Conservation (phyloP, 2,888 invertebrate species). For the Hipparchia sbordonii region DNA sequence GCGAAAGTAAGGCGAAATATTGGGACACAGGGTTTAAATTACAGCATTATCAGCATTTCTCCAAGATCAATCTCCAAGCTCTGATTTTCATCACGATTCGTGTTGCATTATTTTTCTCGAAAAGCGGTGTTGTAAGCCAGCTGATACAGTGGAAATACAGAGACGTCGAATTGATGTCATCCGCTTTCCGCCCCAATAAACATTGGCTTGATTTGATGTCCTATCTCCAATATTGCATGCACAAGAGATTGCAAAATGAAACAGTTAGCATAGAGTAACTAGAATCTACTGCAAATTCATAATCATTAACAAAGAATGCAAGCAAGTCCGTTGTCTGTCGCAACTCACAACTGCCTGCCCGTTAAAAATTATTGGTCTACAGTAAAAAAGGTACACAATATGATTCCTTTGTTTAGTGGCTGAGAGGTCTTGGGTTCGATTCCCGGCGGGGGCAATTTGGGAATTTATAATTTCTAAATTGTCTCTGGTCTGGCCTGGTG, state of each 20-base stretch:
- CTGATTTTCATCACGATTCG: background rate
- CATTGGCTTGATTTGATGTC: slow-evolving; percentile 3
- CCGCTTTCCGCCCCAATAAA: slow-evolving; percentile 9
- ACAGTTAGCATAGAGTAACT: too few species aligned
- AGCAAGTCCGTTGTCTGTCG: too few species aligned
- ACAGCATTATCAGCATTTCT: background rate
- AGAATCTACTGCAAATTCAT: too few species aligned
- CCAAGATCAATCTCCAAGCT: background rate
- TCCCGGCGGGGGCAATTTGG: too few species aligned
- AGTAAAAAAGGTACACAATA: too few species aligned
- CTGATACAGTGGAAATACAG: background rate
- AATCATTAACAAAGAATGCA: too few species aligned
- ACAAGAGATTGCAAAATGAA: background rate
- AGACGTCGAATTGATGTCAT: slow-evolving; percentile 12
- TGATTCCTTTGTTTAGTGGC: too few species aligned
- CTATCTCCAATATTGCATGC: background rate
- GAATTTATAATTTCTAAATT: too few species aligned
- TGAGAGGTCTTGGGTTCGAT: too few species aligned
- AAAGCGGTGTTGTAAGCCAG: background rate
- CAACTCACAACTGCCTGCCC: too few species aligned
- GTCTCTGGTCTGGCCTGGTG: too few species aligned
- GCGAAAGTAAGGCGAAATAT: background rate
- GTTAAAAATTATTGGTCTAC: too few species aligned
- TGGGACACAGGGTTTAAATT: background rate
- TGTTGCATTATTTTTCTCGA: background rate